Evolutionary conservation across 2,797 vertebrate genomes (phyloP), one percentile per base, ranked within the genome.

Genomic region (Sebastes trivittatus): DNA sequence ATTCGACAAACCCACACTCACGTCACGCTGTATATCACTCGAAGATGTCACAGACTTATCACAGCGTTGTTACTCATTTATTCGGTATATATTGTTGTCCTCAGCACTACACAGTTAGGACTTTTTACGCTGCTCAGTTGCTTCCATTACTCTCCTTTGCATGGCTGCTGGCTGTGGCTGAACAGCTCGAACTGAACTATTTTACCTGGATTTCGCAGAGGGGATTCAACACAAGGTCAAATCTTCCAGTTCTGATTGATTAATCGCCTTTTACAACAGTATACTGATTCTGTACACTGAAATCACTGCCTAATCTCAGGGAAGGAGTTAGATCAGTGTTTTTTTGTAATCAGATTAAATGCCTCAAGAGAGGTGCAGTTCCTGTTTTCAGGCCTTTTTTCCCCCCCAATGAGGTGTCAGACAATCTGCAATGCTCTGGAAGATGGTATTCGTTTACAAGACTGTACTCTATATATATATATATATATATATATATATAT

Each of bases 291-390:
- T 88, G 79, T 88, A 85, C 83, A 90, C 84, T 91, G 91, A 92
- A 92, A 94, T 88, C 94, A 95, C 94, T 95, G 94, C 94, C 94
- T 95, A 93, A 94, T 94, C 94, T 95, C 94, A 95, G 94, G 94
- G 94, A 95, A 86, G 79, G 93, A 93, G 93, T 94, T 93, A 93
- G 93, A 92, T 92, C 92, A 94, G 94, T 95, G 92, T 93, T 91
- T 93, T 88, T 92, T 92, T 92, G 82, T 87, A 90, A 89, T 92
- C 90, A 88, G 90, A 92, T 91, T 87, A 84, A 84, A 88, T 71
- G 87, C 83, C 84, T 90, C 84, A 78, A 81, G 62, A 88, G 86
- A 90, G 85, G 81, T 83, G 83, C 72, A 78, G 83, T 84, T 86
- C 67, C 77, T 83, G 72, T 87, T 89, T 91, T 77, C 66, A 86